A percentile compares a stretch with the other conserved stretches of the same genome.
Conservation (phyloP, 2,113 vertebrate genomes). For the Irena cyanogastra region DNA sequence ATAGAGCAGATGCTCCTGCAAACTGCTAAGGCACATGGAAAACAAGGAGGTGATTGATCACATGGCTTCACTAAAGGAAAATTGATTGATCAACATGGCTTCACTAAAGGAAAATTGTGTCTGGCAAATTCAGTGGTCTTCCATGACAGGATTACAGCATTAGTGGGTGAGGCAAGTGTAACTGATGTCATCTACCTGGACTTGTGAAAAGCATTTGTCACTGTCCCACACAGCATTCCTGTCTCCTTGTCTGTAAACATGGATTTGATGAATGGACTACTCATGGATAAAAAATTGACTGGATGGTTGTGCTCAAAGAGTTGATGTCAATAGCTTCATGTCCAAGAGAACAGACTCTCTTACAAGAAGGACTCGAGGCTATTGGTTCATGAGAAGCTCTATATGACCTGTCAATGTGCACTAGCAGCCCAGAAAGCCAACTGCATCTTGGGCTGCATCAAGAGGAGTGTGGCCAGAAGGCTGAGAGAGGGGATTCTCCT, state of each 20-base stretch:
- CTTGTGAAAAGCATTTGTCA: neutral
- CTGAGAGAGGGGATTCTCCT: neutral
- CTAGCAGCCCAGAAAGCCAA: neutral
- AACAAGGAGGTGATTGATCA: neutral
- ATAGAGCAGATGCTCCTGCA: neutral
- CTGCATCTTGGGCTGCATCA: neutral
- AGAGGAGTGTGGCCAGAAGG: neutral
- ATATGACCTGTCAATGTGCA: neutral
- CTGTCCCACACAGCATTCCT: neutral
- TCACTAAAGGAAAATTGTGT: neutral
- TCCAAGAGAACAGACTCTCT: neutral
- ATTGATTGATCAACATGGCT: neutral
- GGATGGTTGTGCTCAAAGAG: accelerated
- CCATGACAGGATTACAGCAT: neutral
- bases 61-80: neutral
- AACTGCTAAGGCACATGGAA: neutral
- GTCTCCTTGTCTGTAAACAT: neutral
- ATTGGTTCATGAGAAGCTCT: neutral
- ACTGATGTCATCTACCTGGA: neutral
- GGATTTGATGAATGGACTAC: neutral
- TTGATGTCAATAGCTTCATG: neutral
- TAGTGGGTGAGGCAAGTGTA: neutral
- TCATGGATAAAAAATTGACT: neutral
- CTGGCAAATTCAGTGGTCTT: neutral
- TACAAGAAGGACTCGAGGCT: neutral